Evolutionary conservation across 2,888 invertebrate genomes (phyloP).

Genomic region (Torymus texanus): DNA sequence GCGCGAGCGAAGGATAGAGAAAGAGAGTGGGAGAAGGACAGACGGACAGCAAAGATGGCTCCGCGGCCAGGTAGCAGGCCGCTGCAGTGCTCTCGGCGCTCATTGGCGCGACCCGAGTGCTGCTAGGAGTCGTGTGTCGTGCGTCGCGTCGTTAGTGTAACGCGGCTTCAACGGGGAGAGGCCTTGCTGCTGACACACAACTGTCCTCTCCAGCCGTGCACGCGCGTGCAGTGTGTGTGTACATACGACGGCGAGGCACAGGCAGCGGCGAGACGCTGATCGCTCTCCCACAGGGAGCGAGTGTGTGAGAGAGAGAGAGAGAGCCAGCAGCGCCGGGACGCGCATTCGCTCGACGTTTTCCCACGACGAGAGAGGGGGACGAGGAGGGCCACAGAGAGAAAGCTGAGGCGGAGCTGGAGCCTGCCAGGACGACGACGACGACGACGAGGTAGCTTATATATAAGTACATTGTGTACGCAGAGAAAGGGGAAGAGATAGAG

Average conservation of each 20-base stretch:
- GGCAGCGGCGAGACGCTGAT: too few relatives aligned
- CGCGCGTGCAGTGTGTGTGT: too few relatives aligned
- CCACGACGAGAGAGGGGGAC: not conserved
- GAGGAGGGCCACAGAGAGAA: not conserved
- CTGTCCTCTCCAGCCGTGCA: too few relatives aligned
- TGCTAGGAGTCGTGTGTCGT: not conserved
- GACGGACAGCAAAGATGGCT: conserved; percentile 53
- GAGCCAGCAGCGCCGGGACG: not conserved
- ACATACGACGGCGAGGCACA: too few relatives aligned
- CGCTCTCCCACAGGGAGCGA: not conserved
- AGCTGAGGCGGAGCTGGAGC: not conserved
- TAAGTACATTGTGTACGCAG: too few relatives aligned
- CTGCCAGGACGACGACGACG: not conserved
- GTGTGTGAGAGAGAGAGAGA: not conserved
- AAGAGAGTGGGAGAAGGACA: conserved; percentile 6
- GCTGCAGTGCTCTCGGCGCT: conserved; percentile 36
- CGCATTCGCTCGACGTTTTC: too few relatives aligned
- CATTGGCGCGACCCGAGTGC: not conserved
- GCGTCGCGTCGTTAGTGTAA: not conserved
- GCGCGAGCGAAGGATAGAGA: not conserved
- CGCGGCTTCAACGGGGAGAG: too few relatives aligned
- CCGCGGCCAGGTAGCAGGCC: conserved; percentile 32
- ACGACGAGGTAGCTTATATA: not conserved
- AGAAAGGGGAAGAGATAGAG: too few relatives aligned
- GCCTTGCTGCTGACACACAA: too few relatives aligned